Evolutionary conservation across 2,113 vertebrate species (phyloP).

Genomic region (Potamarius usumacintae): DNA sequence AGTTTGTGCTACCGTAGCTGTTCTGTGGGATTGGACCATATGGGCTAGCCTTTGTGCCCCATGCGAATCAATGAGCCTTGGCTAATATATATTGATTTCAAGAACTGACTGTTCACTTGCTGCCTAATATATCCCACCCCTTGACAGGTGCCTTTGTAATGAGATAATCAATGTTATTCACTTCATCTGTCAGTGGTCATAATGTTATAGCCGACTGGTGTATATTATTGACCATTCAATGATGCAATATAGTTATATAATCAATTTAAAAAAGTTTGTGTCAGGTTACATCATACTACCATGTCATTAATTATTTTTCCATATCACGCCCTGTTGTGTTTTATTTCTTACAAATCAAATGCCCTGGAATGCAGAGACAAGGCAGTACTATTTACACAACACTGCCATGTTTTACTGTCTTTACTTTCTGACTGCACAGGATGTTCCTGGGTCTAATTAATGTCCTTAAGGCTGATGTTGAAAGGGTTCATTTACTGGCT

Average conservation of each 20-base stretch:
- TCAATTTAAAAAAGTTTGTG: not conserved
- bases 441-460: slow-evolving; percentile 30
- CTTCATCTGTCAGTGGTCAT: too few relatives aligned
- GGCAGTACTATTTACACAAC: not conserved
- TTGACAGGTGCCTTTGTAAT: too few relatives aligned
- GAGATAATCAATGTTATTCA: too few relatives aligned
- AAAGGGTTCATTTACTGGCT: slow-evolving; percentile 36
- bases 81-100: too few relatives aligned
- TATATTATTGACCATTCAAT: not conserved
- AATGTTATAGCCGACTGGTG: too few relatives aligned
- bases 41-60: too few relatives aligned
- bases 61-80: too few relatives aligned
- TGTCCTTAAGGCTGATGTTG: slow-evolving; percentile 27
- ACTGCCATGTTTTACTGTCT: not conserved
- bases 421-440: not conserved
- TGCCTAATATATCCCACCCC: too few relatives aligned
- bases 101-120: too few relatives aligned
- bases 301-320: not conserved
- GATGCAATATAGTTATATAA: not conserved
- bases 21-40: too few relatives aligned
- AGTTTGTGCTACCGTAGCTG: too few relatives aligned
- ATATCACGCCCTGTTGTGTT: not conserved
- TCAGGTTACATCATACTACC: not conserved
- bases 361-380: not conserved
- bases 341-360: not conserved